Percentiles rank a stretch among this genome's conserved stretches.
These are phyloP conservation scores for Anoura caudifer DNA, from an alignment of 2,113 vertebrate species.

Conservation along the genomic window DNA sequence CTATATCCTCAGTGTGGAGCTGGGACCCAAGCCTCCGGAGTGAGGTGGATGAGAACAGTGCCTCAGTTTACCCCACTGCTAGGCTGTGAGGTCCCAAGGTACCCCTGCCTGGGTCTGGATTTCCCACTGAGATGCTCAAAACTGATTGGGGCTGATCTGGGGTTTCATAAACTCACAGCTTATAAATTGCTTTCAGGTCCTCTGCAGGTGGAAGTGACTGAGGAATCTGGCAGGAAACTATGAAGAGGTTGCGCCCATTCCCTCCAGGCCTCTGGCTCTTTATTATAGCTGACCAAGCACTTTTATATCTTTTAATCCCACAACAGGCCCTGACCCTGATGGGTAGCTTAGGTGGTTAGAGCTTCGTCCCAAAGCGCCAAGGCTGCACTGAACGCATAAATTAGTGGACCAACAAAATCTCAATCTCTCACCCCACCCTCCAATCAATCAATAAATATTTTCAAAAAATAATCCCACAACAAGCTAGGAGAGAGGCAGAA, in stretches of 20 bases:
- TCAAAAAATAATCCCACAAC: neutral
- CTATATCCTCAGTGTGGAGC: neutral
- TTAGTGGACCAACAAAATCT: no score
- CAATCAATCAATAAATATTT: no score
- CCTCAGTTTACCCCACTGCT: slow-evolving; percentile 16
- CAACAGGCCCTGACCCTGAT: neutral
- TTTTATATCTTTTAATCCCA: slow-evolving; percentile 34
- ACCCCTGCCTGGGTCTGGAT: neutral
- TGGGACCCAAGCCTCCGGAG: neutral
- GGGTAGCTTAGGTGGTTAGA: no score
- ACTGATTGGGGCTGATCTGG: neutral
- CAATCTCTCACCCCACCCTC: no score
- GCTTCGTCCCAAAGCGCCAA: no score
- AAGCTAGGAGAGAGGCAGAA: neutral
- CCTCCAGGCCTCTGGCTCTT: slow-evolving; percentile 23
- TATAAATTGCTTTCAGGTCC: neutral
- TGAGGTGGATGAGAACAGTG: neutral
- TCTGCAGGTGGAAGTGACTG: neutral
- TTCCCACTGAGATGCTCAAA: neutral
- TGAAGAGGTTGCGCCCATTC: slow-evolving; percentile 18
- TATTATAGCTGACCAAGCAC: slow-evolving; percentile 22
- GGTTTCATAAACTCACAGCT: neutral
- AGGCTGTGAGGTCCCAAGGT: neutral
- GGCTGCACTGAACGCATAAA: no score
- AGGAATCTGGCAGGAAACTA: neutral